A percentile compares a stretch with the other conserved stretches of the same genome.
phyloP scores from a whole-genome alignment of 2,797 vertebrate species.

The Vespertilio murinus region DNA sequence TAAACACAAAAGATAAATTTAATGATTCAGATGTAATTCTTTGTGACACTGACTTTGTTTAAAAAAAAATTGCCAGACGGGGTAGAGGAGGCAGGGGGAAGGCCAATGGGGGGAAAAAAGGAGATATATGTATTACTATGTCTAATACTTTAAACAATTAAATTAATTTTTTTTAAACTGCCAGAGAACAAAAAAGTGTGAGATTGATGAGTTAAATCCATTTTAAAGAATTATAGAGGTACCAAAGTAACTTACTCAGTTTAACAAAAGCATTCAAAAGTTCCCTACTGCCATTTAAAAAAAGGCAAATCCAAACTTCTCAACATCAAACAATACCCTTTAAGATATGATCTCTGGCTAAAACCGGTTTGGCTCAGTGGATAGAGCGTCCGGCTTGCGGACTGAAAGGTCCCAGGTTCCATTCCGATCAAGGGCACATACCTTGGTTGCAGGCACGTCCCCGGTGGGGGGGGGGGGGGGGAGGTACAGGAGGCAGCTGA shows the following conservation, averaged over 20 bases:
- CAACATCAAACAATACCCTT: background rate
- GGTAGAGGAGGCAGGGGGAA: too few relatives aligned
- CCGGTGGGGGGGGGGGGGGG: too few relatives aligned
- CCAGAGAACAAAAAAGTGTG: background rate
- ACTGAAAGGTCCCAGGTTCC: too few relatives aligned
- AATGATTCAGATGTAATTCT: background rate
- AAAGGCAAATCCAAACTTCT: background rate
- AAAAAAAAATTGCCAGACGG: background rate
- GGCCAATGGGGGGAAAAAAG: too few relatives aligned
- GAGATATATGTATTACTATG: too few relatives aligned
- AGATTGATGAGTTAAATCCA: background rate
- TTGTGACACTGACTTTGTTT: background rate
- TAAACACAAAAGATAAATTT: background rate
- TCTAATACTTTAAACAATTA: too few relatives aligned
- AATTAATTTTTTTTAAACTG: background rate
- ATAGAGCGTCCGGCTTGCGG: too few relatives aligned
- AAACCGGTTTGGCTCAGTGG: too few relatives aligned
- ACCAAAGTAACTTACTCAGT: background rate
- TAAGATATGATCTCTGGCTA: background rate
- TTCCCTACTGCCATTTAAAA: background rate
- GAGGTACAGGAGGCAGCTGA: too few relatives aligned
- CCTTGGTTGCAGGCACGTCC: too few relatives aligned
- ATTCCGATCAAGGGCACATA: too few relatives aligned
- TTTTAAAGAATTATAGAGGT: background rate
- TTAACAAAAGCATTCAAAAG: constrained; percentile 15